Evolutionary conservation across 2,113 vertebrate species (phyloP), one percentile per base, ranked within the genome.

Genomic region (Oreochromis spilurus): DNA sequence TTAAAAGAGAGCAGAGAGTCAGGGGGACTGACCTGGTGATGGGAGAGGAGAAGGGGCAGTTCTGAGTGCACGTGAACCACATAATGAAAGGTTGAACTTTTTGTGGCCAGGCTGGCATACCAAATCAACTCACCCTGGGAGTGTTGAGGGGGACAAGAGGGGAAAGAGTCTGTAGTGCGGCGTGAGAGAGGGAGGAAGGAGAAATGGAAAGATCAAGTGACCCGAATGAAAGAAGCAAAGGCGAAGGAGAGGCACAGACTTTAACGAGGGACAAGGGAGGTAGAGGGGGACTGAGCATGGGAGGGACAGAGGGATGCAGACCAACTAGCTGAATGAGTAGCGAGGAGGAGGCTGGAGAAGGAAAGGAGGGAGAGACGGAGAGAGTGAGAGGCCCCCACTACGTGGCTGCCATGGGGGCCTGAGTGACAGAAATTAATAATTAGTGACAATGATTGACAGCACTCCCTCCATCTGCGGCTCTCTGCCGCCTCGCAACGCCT

Each of bases 341-440:
- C 75, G 85, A 92, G 96, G 96, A 97, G 96, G 77, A 89, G 88
- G 82, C 81, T 94, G 96, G 95, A 65, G 88, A 79, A 52, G 81
- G 82, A 55, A 45, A 67, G 77, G 65, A 90, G 83, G 58, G 48
- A 89, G 83, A 53, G 79, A 72, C 24, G 13, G 79, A 78, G 84
- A 84, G 87, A 85, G 84, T 21, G 88, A 91, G 92, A 89, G 92
- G 86, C 90, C 90, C 93, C 90, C 36, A n/a, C 91, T 93, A 91
- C 54, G 53, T 93, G 94, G 97, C 97, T 97, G 97, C 98, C 97
- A 97, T 88, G 95, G 97, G 97, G 98, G 97, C 96, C 94, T 98
- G 98, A 99, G 98, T 99, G 98, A 99, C 98, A 99, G 98, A 98
- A 99, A 98, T 98, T 99, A 99, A 99, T 99, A 99, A 99, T 99